Evolutionary conservation across 2,797 vertebrate species (phyloP).

Genomic region (Otolemur crassicaudatus): DNA sequence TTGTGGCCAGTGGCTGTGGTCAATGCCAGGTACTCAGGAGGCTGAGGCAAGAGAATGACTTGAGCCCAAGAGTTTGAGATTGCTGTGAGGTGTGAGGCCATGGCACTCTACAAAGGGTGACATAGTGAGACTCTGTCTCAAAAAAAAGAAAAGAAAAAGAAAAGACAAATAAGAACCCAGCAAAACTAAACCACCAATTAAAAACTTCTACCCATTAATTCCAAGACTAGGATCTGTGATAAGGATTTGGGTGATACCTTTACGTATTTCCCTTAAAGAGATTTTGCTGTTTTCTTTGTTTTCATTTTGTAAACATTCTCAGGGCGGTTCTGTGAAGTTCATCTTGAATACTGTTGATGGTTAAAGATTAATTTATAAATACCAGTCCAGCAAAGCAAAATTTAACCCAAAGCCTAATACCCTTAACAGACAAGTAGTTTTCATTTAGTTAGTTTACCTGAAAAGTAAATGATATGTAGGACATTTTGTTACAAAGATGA

Average conservation of each 20-base stretch:
- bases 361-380: not conserved
- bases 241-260: not conserved
- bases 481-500: constrained; percentile 7
- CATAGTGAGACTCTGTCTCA: no score
- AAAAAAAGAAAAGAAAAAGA: no score
- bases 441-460: not conserved
- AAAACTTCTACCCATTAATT: not conserved
- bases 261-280: not conserved
- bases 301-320: not conserved
- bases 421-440: not conserved
- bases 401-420: not conserved
- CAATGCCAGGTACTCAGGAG: no score
- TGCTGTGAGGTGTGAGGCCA: no score
- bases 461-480: not conserved
- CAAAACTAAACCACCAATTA: no score
- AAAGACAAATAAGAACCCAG: not conserved
- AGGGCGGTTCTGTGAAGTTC: not conserved
- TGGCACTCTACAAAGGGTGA: no score
- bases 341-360: not conserved
- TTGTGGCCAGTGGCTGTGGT: no score
- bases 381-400: not conserved
- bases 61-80: no score
- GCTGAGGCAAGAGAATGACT: no score
- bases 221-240: not conserved
- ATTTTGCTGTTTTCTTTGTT: not conserved